A percentile compares a stretch with the other conserved stretches of the same genome.
Evolutionary conservation across 2,113 vertebrate species (phyloP).

Genomic region (Cyphomyrus plagiostoma): DNA sequence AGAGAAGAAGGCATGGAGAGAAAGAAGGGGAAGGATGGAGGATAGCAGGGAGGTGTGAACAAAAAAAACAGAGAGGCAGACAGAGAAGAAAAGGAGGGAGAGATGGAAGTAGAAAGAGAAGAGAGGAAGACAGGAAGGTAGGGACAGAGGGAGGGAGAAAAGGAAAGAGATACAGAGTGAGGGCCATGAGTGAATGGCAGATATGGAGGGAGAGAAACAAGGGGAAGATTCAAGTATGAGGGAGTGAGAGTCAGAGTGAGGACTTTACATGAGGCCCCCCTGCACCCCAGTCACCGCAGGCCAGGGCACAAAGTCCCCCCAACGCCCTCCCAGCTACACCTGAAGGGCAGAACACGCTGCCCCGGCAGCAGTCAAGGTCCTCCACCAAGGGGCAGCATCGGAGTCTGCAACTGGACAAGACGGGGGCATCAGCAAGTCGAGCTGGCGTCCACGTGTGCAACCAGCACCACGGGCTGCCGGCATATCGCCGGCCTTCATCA

Average conservation of each 20-base stretch:
- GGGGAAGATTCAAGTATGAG: slow-evolving; percentile 14
- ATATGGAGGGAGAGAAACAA: background rate
- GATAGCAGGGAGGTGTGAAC: background rate
- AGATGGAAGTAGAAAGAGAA: background rate
- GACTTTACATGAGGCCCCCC: background rate
- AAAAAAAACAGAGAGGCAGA: background rate
- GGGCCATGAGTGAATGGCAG: background rate
- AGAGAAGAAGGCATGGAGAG: background rate
- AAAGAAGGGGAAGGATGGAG: background rate
- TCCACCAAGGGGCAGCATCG: background rate
- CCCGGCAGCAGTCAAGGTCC: background rate
- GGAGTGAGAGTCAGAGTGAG: slow-evolving; percentile 6
- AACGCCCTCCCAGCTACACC: background rate
- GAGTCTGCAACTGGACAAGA: background rate
- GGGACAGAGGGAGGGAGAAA: background rate
- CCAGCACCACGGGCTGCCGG: background rate
- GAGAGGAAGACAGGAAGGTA: background rate
- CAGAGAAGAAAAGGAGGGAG: background rate
- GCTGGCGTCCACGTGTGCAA: background rate
- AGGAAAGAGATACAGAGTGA: background rate
- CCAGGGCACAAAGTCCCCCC: background rate
- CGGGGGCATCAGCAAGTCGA: background rate
- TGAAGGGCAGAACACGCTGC: background rate
- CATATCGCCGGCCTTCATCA: background rate
- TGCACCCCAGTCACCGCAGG: background rate